A percentile compares a stretch with the other conserved stretches of the same genome.
Evolutionary conservation across 2,888 invertebrate species (phyloP).

Genomic region (Mimumesa dahlbomi): DNA sequence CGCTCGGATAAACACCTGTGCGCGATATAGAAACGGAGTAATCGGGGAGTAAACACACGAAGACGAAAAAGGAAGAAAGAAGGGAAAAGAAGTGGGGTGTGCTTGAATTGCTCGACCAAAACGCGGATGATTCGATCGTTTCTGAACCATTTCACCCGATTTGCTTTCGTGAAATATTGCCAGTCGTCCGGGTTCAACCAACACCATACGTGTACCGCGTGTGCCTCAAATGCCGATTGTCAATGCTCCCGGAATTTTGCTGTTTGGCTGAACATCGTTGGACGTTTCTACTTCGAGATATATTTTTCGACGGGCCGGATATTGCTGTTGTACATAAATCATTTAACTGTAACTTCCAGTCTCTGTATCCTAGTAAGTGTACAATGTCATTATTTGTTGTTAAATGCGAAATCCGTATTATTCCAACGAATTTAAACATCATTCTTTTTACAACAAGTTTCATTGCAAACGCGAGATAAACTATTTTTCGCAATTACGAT

Average conservation of each 20-base stretch:
- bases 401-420: no score
- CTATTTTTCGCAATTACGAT: no score
- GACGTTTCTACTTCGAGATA: conserved; percentile 41
- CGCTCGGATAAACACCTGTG: conserved; percentile 72
- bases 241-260: conserved; percentile 24
- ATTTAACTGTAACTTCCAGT: no score
- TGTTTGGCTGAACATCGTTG: conserved; percentile 39
- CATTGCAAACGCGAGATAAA: no score
- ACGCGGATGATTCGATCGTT: conserved; percentile 74
- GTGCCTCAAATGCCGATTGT: conserved; percentile 25
- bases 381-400: no score
- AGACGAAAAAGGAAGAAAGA: conserved; percentile 43
- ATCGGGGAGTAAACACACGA: conserved; percentile 32
- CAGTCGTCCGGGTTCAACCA: conserved; percentile 49
- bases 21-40: conserved; percentile 53
- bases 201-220: conserved; percentile 45
- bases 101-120: conserved; percentile 61
- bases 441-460: background rate
- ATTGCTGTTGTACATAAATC: no score
- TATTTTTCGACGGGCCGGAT: no score
- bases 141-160: conserved; percentile 76
- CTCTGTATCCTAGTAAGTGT: no score
- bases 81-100: conserved; percentile 50
- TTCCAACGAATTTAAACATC: background rate
- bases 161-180: conserved; percentile 71